Conservation (phyloP, 2,888 invertebrate genomes). For the Hirudinaria manillensis region DNA sequence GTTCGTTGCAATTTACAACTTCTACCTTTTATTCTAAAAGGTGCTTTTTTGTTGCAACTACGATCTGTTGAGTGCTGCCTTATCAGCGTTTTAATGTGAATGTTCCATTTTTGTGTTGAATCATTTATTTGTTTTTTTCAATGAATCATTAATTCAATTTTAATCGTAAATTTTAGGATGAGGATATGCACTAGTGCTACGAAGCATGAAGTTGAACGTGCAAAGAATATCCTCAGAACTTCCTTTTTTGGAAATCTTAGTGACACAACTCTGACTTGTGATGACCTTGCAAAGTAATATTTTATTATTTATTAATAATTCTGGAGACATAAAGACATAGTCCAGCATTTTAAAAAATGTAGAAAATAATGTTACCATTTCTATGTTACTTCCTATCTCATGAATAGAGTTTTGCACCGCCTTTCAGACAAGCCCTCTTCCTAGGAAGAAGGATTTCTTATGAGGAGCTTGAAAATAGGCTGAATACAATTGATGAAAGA, state of each 20-base stretch:
- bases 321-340: too few relatives aligned
- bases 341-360: too few relatives aligned
- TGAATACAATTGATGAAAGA: slow-evolving; percentile 56
- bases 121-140: too few relatives aligned
- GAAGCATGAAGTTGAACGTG: slow-evolving; percentile 84
- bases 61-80: too few relatives aligned
- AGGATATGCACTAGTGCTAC: slow-evolving; percentile 82
- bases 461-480: slow-evolving; percentile 54
- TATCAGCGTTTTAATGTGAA: too few relatives aligned
- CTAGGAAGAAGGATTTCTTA: slow-evolving; percentile 90
- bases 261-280: slow-evolving; percentile 94
- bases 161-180: slow-evolving; percentile 72
- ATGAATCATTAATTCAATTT: too few relatives aligned
- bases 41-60: too few relatives aligned
- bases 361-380: not conserved
- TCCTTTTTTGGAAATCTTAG: slow-evolving; percentile 93
- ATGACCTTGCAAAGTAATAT: slow-evolving; percentile 76
- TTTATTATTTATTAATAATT: not conserved
- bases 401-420: not conserved
- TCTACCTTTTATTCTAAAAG: too few relatives aligned
- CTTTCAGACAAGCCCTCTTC: slow-evolving; percentile 81
- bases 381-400: not conserved
- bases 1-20: not conserved
- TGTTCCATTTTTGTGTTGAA: too few relatives aligned
- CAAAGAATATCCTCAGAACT: slow-evolving; percentile 90